These are phyloP conservation scores for Scomber japonicus DNA, from an alignment of 2,113 vertebrate species.

Conservation along the genomic window DNA sequence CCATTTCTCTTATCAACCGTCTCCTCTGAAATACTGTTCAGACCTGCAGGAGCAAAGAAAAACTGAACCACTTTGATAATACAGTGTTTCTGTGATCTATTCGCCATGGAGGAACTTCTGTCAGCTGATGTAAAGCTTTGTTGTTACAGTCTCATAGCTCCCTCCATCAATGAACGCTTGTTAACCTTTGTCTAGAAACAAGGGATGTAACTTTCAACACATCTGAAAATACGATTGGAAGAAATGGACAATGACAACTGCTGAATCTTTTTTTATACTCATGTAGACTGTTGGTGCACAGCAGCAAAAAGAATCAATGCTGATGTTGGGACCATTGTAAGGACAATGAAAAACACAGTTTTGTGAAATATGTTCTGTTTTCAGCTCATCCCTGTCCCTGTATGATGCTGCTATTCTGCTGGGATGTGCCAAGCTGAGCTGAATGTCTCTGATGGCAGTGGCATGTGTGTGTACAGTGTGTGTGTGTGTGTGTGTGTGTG, in stretches of 20 bases:
- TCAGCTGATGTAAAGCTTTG: too few relatives aligned
- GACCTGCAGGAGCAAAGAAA: not conserved
- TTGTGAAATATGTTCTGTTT: not conserved
- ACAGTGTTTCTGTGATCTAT: not conserved
- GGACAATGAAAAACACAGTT: not conserved
- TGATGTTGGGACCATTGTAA: conserved; percentile 8
- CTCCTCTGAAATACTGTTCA: not conserved
- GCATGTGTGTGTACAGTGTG: not conserved
- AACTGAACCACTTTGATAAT: not conserved
- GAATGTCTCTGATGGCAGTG: conserved; percentile 7
- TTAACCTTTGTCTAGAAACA: not conserved
- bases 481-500: not conserved
- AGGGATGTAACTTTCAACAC: not conserved
- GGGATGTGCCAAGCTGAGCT: conserved; percentile 6
- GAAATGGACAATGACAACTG: not conserved
- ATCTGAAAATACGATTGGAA: not conserved
- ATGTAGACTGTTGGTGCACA: conserved; percentile 11
- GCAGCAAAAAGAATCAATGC: conserved; percentile 24
- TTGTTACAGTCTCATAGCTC: too few relatives aligned
- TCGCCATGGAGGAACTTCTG: not conserved
- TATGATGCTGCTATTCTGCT: conserved; percentile 38
- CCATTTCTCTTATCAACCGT: not conserved
- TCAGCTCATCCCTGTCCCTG: conserved; percentile 5
- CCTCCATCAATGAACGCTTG: too few relatives aligned
- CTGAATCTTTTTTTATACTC: conserved; percentile 6